phyloP scores from a whole-genome alignment of 2,113 vertebrate species.

The Xenus cinereus region DNA sequence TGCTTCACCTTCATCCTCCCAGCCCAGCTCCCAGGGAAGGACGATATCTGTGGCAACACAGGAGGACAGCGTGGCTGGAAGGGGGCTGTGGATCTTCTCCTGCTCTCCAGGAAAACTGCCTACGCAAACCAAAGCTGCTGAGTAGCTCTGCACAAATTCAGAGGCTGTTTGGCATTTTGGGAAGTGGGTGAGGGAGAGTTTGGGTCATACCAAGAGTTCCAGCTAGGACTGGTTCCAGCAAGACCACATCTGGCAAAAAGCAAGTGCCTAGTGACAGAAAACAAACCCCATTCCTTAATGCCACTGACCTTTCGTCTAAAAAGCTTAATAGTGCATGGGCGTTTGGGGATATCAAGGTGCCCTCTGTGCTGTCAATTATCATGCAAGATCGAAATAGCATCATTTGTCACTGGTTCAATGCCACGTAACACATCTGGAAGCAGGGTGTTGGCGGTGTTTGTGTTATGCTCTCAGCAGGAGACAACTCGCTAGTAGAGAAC shows the following conservation, averaged over 20 bases:
- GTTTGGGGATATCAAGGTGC: not conserved
- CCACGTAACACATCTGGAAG: slow-evolving; percentile 57
- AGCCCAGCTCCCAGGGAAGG: fast-evolving
- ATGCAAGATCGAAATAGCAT: not conserved
- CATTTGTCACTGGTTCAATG: slow-evolving; percentile 7
- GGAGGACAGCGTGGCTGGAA: not conserved
- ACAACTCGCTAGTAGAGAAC: slow-evolving; percentile 23
- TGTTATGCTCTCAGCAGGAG: slow-evolving; percentile 28
- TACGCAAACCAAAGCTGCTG: not conserved
- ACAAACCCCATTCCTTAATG: not conserved
- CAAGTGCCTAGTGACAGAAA: not conserved
- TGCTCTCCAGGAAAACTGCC: not conserved
- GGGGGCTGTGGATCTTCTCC: not conserved
- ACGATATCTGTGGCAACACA: fast-evolving
- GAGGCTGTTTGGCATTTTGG: not conserved
- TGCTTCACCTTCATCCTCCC: not conserved
- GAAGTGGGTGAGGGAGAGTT: not conserved
- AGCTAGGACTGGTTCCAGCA: not conserved
- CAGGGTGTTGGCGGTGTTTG: slow-evolving; percentile 41
- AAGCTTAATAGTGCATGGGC: not conserved
- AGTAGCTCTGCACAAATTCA: not conserved
- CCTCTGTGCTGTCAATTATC: not conserved
- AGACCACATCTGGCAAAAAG: not conserved
- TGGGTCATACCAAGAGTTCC: not conserved
- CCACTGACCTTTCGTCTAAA: not conserved